Conservation (phyloP, 2,797 vertebrate genomes). For the Neoniphon sammara region DNA sequence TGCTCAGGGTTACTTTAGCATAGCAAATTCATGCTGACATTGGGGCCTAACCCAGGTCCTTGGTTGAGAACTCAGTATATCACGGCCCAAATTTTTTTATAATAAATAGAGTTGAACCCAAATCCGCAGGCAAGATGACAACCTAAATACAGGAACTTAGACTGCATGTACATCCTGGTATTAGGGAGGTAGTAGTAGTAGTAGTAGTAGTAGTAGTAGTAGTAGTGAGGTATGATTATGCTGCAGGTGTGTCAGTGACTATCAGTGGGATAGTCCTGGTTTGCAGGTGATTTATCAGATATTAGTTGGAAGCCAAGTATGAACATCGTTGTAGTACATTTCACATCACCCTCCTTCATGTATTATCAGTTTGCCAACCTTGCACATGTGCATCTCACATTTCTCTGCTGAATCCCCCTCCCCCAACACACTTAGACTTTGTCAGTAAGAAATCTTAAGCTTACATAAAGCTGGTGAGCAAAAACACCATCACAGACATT, state of each 20-base stretch:
- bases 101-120: not conserved
- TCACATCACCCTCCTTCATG: not conserved
- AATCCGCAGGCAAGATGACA: too few species aligned
- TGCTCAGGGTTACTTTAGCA: not conserved
- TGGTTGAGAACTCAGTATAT: not conserved
- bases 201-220: not conserved
- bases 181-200: not conserved
- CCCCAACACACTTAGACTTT: not conserved
- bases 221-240: constrained; percentile 13
- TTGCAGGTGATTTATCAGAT: not conserved
- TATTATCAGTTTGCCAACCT: constrained; percentile 13
- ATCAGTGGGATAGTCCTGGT: not conserved
- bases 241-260: constrained; percentile 19
- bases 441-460: constrained; percentile 8
- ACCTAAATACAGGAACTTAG: not conserved
- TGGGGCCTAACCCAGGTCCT: too few species aligned
- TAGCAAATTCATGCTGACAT: not conserved
- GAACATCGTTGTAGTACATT: not conserved
- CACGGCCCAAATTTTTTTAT: not conserved
- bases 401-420: not conserved
- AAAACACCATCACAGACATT: not conserved
- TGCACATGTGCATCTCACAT: not conserved
- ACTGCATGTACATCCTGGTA: not conserved
- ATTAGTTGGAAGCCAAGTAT: not conserved
- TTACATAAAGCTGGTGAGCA: constrained; percentile 1